These are phyloP conservation scores for Cantharis lateralis DNA, from an alignment of 2,888 invertebrate species.

Conservation along the genomic window DNA sequence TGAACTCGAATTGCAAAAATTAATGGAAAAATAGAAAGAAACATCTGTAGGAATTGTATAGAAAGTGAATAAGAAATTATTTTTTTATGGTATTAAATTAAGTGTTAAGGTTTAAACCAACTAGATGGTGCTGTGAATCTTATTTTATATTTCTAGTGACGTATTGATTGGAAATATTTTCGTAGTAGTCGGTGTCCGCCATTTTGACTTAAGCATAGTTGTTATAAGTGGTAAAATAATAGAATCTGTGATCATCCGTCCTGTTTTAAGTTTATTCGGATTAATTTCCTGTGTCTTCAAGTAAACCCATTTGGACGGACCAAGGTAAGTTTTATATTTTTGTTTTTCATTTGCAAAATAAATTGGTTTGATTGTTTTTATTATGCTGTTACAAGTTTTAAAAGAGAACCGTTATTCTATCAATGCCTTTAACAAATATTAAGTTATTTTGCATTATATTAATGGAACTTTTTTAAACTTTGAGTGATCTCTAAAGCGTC, in stretches of 20 bases:
- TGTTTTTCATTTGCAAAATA: constrained; percentile 35
- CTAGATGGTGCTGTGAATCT: constrained; percentile 42
- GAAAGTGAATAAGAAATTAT: neutral
- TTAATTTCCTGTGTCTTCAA: constrained; percentile 55
- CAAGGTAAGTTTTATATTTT: constrained; percentile 66
- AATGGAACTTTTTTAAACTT: neutral
- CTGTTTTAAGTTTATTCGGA: constrained; percentile 49
- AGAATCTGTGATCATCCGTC: constrained; percentile 57
- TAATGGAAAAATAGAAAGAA: neutral
- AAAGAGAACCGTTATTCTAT: neutral
- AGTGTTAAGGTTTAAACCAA: constrained; percentile 35
- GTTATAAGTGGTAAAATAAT: constrained; percentile 49
- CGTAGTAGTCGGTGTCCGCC: constrained; percentile 58
- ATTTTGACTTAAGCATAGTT: constrained; percentile 57
- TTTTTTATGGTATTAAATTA: neutral
- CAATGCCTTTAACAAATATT: neutral
- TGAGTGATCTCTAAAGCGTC: constrained; percentile 5
- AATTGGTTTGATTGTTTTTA: neutral
- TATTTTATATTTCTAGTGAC: constrained; percentile 40
- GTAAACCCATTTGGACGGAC: constrained; percentile 77
- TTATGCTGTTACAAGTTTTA: neutral
- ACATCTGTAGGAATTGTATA: neutral
- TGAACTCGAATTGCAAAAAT: neutral
- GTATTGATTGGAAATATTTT: constrained; percentile 54
- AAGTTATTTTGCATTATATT: neutral